Evolutionary conservation across 2,797 vertebrate genomes (phyloP), one percentile per base, ranked within the genome.

Genomic region (Lates japonicus): DNA sequence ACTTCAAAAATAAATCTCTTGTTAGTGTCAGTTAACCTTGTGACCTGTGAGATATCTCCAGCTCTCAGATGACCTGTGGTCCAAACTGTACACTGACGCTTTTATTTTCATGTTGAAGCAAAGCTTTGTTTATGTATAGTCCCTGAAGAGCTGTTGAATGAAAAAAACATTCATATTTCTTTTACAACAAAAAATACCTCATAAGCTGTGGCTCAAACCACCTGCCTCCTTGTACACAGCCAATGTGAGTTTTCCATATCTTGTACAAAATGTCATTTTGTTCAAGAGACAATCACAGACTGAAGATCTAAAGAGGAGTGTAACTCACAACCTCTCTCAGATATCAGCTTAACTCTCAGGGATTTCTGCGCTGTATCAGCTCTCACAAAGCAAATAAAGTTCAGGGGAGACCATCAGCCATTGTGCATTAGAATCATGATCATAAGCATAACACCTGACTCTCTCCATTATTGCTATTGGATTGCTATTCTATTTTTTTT

Each of bases 1-100:
- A 75, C 67, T 66, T 84, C 72, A 64, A 81, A 29, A 84, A 86
- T 74, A 70, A 54, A 83, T 76, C 51, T 70, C 76, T 80, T 70
- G 70, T 85, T 85, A 83, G 73, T 77, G 70, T 81, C 74, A 66
- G 44, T 86, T 82, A 84, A 82, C 72, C 84, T 75, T 22, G 17
- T 79, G 68, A 79, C 41, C 61, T 77, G 55, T 41, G 46, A 73
- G 64, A 67, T 58, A 29, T 73, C 31, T 13, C 12, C 41, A 68
- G 12, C 31, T 76, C 73, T 86, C 62, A 29, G 57, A 31, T 78
- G 73, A 67, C 74, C 79, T 35, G 59, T 39, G 60, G 31, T 69
- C n/a, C 22, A 58, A 57, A 62, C 63, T 48, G n/a, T 35, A 19
- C 35, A 57, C 44, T 48, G 33, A 68, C 35, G 48, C 57, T 59